Base-by-base conservation (phyloP, 2,888 invertebrate species). In the Limenitis arthemis region DNA sequence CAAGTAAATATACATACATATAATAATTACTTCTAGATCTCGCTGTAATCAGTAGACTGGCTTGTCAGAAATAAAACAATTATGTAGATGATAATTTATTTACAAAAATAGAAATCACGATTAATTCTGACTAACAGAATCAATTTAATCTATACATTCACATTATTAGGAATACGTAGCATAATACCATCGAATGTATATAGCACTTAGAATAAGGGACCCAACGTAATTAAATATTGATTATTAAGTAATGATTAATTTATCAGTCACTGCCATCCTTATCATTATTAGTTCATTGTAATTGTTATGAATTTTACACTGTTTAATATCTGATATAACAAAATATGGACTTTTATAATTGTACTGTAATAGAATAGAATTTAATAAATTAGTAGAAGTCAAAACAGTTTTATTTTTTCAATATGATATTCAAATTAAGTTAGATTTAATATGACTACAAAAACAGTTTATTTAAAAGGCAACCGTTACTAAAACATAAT, bases 91-190 rank as follows among this genome's bases (percentile, higher is more conserved):
- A 73, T 70, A 64, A 66, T 82, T 83, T 85, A 85, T 83, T 83
- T 83, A 84, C 82, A 85, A 84, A 82, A 84, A 79, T 83, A 82
- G 74, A 79, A 79, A 79, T 70, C 63, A 72, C 70, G 67, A 52
- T 69, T 54, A 60, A 59, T 61, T 70, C 66, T 69, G 69, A 65
- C 67, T 70, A 68, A 67, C 60, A 59, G 56, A 70, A 70, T 62
- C 67, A 64, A 62, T 66, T 68, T 70, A 63, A 66, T 63, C 66
- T 68, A 63, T 70, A 72, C 73, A 73, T 73, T 73, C 76, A 78
- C 79, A 73, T 79, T 74, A 77, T 79, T 77, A 63, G 62, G 66
- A 65, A 20, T 44, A 43, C 40, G 11, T 56, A 60, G 55, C 43
- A 55, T 53, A 53, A 50, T 41, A 49, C 38, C 38, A 53, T 51